Base-by-base conservation (phyloP, 2,888 invertebrate species). In the Empis stercorea region DNA sequence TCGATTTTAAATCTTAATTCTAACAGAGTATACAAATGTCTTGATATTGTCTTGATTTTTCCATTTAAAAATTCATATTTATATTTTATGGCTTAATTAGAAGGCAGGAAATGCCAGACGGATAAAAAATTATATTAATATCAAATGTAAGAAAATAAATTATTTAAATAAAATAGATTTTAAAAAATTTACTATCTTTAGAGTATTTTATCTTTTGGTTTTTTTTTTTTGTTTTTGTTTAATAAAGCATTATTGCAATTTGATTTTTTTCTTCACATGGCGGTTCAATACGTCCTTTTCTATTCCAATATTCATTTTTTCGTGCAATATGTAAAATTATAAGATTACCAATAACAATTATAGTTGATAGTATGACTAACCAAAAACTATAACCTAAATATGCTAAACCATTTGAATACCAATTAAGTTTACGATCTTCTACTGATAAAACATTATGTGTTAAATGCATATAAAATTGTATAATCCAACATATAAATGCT, bases 301-400 rank as follows among this genome's bases (percentile, higher is more conserved):
- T 58, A 48, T 65, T 60, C 7, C 59, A 55, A 20, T 52, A 51
- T 39, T 69, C 68, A 9, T 60, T 57, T 20, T 60, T 57, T 37
- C 56, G 61, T 30, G 64, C 67, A 44, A 61, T 62, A 34, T 63
- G 16, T 20, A 70, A 47, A 20, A 70, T 51, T 4, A 57, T 56
- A 13, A 70, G 55, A 53, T 71, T 65, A 10, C 66, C 46, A 40
- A 68, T 44, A 20, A 68, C 62, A 48, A 68, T 58, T 52, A 70
- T 50, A 52, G 66, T 62, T 41, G 68, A 62, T 43, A 62, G 52
- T 14, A 68, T 57, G 27, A 70, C 63, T 55, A 69, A 54, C 51
- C 88, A 94, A 67, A 91, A 94, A 6, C 93, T 93, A 58, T 85
- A 81, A 44, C 91, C 92, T 37, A 92, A 73, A 55, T 81, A 80